Evolutionary conservation across 2,113 vertebrate species (phyloP), one percentile per base, ranked within the genome.

Genomic region (Triplophysa tibetana): DNA sequence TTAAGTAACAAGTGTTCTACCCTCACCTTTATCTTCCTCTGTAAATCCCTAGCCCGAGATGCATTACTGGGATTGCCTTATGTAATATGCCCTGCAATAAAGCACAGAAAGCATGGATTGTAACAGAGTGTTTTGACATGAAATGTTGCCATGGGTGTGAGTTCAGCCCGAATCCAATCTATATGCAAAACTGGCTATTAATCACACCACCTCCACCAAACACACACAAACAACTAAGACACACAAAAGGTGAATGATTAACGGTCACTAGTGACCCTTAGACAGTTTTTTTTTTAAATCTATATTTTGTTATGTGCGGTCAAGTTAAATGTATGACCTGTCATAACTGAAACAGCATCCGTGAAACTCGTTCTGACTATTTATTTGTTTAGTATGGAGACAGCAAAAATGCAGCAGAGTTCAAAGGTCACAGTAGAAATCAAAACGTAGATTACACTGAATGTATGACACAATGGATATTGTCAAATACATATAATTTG

Each of bases 121-220:
- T 74, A 84, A 81, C 77, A 38, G 41, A 72, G 10, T 6, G 29
- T 70, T 84, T 68, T 84, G 82, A 81, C 24, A 52, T 74, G 43
- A 73, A 74, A 65, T 65, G 78, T 48, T 70, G 78, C 43, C 69
- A 14, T 77, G 66, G 73, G 61, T 48, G 65, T 61, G 72, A 74
- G 43, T 78, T 84, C 75, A 68, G 75, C 17, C 33, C 3, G 64
- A 78, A 84, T 81, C 63, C 82, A 84, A 84, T 84, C 82, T 84
- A 84, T 78, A 84, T 84, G 82, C 82, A 84, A 84, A 84, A 84
- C 68, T 29, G 13, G 23, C 75, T 63, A 75, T 84, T 84, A 84
- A 84, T 84, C 82, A 84, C 38, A 23, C n/a, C 33, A 45, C 70
- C 61, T 61, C 29, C 60, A 33, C 29, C 78, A 79, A 63, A 70